Conservation (phyloP, 2,113 vertebrate genomes). For the Corythornis cristatus region DNA sequence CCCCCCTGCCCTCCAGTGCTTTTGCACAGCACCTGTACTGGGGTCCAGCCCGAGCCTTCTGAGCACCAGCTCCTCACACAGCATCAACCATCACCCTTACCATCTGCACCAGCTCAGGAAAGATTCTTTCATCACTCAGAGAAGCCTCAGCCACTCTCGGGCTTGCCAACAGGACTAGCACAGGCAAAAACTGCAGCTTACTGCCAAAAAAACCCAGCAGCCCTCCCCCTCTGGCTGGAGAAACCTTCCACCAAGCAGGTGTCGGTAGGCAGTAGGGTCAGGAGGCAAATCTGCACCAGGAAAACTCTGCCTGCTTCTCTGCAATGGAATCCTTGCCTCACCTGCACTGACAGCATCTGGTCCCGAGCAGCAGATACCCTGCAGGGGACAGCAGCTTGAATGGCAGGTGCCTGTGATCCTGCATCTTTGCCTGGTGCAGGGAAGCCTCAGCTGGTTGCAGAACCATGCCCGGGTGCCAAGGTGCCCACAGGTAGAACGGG, state of each 20-base stretch:
- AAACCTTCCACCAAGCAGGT: not conserved
- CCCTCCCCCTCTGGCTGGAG: not conserved
- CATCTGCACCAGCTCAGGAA: not conserved
- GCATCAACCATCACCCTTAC: accelerated
- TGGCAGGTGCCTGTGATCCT: not conserved
- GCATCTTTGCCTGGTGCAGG: not conserved
- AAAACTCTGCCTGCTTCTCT: not conserved
- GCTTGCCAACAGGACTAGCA: not conserved
- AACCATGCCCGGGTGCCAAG: not conserved
- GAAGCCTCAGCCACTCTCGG: not conserved
- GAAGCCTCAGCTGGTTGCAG: not conserved
- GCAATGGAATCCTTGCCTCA: not conserved
- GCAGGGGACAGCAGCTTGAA: not conserved
- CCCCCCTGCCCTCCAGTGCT: not conserved
- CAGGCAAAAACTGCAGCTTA: not conserved
- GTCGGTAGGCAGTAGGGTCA: not conserved
- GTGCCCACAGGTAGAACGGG: accelerated
- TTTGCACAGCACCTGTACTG: not conserved
- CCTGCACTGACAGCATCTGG: not conserved
- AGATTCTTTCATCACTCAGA: not conserved
- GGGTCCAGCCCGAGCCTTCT: accelerated
- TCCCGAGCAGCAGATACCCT: not conserved
- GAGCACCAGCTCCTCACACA: not conserved
- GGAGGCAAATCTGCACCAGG: accelerated
- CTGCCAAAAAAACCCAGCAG: not conserved